These are phyloP conservation scores for Microplitis mediator DNA, from an alignment of 1,140 invertebrate genomes.

Conservation along the genomic window DNA sequence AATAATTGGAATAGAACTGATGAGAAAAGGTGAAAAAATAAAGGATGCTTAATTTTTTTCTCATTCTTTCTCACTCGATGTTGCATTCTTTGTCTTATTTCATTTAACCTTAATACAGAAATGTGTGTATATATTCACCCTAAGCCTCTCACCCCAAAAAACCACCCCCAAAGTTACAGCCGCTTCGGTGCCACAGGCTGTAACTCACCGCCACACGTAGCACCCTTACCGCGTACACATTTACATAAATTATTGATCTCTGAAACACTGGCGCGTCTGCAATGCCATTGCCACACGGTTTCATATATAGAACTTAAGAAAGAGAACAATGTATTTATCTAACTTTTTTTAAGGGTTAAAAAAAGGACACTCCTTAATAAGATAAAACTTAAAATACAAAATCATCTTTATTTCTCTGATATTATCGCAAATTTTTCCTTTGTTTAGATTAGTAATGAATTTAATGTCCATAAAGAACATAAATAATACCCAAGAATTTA, in stretches of 20 bases:
- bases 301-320: not conserved
- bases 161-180: constrained; percentile 23
- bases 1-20: too few relatives aligned
- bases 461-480: too few relatives aligned
- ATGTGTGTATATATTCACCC: constrained; percentile 3
- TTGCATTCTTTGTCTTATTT: too few relatives aligned
- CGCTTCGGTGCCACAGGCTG: constrained; percentile 41
- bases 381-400: too few relatives aligned
- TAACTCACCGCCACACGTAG: constrained; percentile 62
- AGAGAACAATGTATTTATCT: constrained; percentile 1
- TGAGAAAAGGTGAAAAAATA: too few relatives aligned
- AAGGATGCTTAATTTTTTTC: too few relatives aligned
- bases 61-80: too few relatives aligned
- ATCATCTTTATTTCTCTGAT: too few relatives aligned
- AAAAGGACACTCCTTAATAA: too few relatives aligned
- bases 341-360: not conserved
- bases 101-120: not conserved
- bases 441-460: too few relatives aligned
- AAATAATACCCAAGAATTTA: too few relatives aligned
- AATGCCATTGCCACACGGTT: constrained; percentile 52
- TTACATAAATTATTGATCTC: constrained; percentile 65
- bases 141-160: constrained; percentile 1
- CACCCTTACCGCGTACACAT: constrained; percentile 61
- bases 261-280: constrained; percentile 56
- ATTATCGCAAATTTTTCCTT: too few relatives aligned